Conservation (phyloP, 2,113 vertebrate species). For the Pterocles gutturalis region DNA sequence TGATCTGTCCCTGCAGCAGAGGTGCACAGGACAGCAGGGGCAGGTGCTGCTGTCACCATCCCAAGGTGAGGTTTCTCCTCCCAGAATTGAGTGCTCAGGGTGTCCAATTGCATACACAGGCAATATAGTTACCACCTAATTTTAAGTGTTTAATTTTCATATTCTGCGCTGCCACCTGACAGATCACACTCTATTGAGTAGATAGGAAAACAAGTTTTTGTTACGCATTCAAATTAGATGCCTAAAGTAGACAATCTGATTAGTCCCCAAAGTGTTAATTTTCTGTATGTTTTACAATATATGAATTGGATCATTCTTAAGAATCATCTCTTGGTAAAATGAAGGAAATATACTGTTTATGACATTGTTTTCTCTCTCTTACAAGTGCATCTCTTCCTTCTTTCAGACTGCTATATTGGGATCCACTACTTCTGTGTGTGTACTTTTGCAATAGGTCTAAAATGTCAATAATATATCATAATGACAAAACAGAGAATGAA, state of each 20-base stretch:
- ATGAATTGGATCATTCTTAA: not conserved
- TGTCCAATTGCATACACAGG: not conserved
- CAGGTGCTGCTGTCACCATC: not conserved
- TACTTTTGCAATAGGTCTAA: not conserved
- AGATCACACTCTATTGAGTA: accelerated
- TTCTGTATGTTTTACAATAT: not conserved
- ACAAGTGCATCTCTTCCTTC: accelerated
- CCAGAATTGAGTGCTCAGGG: not conserved
- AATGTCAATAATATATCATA: not conserved
- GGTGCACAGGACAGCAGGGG: not conserved
- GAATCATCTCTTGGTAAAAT: not conserved
- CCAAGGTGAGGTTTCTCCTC: not conserved
- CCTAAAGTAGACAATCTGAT: not conserved
- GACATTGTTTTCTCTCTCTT: not conserved
- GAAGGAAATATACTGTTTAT: not conserved
- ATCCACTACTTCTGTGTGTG: not conserved
- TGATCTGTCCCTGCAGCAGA: not conserved
- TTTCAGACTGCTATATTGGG: not conserved
- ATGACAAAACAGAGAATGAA: not conserved
- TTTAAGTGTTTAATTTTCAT: not conserved
- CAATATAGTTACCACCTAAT: not conserved
- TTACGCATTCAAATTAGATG: not conserved
- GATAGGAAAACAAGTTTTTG: not conserved
- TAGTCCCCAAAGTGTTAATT: not conserved
- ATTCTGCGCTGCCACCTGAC: not conserved